Evolutionary conservation across 2,888 invertebrate species (phyloP).

Genomic region (Magallana nippona): DNA sequence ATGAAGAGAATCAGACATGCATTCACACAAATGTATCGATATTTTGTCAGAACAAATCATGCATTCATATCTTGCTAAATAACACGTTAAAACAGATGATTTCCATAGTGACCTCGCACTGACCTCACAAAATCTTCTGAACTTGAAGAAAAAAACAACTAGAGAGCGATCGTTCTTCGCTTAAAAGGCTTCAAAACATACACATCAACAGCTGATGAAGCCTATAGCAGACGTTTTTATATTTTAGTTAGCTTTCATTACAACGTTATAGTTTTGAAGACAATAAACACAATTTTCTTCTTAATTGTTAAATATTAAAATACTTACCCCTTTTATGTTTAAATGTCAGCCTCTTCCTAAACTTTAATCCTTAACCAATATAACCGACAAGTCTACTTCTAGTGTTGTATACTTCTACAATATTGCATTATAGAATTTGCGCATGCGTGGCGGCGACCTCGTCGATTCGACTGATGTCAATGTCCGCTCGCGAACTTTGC

Average conservation of each 20-base stretch:
- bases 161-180: too few species aligned
- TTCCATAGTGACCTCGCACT: not conserved
- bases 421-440: conserved; percentile 1
- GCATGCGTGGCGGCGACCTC: conserved; percentile 21
- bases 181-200: too few species aligned
- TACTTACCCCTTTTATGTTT: not conserved
- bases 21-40: too few species aligned
- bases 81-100: not conserved
- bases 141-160: not conserved
- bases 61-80: too few species aligned
- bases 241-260: too few species aligned
- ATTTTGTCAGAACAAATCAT: too few species aligned
- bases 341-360: not conserved
- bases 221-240: too few species aligned
- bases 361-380: conserved; percentile 15
- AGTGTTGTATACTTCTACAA: not conserved
- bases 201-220: too few species aligned
- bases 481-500: conserved; percentile 12
- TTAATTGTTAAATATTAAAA: not conserved
- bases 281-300: not conserved
- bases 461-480: conserved; percentile 14
- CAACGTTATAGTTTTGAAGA: too few species aligned
- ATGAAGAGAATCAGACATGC: not conserved
- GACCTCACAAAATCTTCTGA: not conserved
- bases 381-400: too few species aligned